phyloP scores from a whole-genome alignment of 2,113 vertebrate genomes.

The Lasiurus borealis region DNA sequence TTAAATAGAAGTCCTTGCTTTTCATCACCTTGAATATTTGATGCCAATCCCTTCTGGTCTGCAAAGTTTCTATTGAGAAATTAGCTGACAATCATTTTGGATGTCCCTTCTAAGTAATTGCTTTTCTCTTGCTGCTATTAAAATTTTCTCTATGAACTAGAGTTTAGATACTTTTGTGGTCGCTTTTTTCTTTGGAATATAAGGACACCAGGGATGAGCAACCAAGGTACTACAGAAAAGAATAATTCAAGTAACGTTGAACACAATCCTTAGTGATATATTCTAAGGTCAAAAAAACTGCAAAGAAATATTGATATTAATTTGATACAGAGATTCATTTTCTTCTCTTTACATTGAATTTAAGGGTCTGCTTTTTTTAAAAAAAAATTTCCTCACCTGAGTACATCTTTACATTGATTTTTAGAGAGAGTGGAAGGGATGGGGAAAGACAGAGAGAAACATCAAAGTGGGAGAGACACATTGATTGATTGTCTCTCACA shows the following conservation, averaged over 20 bases:
- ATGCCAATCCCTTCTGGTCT: background rate
- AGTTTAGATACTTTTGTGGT: background rate
- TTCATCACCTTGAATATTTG: background rate
- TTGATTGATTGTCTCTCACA: too few species aligned
- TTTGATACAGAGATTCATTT: background rate
- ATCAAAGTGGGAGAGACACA: too few species aligned
- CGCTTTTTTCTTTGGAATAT: background rate
- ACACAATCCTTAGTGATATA: background rate
- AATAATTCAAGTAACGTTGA: background rate
- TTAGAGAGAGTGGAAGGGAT: too few species aligned
- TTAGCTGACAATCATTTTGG: background rate
- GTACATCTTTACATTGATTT: too few species aligned
- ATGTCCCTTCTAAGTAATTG: background rate
- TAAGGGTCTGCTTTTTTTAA: background rate
- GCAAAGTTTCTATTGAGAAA: background rate
- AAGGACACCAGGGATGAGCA: background rate
- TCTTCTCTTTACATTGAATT: background rate
- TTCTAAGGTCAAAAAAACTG: background rate
- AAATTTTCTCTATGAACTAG: background rate
- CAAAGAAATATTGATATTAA: constrained; percentile 6
- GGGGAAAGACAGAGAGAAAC: too few species aligned
- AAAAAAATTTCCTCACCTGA: background rate
- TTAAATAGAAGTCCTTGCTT: background rate
- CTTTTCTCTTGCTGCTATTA: background rate
- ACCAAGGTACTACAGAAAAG: background rate